phyloP scores from a whole-genome alignment of 2,888 invertebrate species.

The Amblyteles armatorius region DNA sequence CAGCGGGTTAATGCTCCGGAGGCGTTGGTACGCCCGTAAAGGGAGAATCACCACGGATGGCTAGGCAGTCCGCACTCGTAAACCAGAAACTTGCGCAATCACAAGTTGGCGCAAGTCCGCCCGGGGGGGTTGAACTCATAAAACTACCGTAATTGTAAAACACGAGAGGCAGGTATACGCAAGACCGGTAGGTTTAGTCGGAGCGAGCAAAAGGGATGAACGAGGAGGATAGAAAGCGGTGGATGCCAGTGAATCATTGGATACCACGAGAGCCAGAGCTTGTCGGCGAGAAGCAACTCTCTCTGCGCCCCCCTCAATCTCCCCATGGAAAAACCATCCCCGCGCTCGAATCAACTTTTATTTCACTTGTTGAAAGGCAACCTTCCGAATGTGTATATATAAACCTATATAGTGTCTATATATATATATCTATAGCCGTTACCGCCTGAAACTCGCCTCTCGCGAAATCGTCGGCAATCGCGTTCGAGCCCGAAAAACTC shows the following conservation, averaged over 20 bases:
- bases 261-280: conserved; percentile 29
- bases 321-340: conserved; percentile 44
- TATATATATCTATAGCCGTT: not conserved
- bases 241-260: conserved; percentile 6
- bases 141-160: conserved; percentile 83
- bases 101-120: conserved; percentile 81
- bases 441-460: not conserved
- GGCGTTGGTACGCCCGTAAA: conserved; percentile 70
- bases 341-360: conserved; percentile 72
- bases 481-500: conserved; percentile 30
- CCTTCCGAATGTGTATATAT: conserved; percentile 41
- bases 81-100: conserved; percentile 83
- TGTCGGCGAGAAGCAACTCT: conserved; percentile 22
- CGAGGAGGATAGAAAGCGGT: conserved; percentile 9
- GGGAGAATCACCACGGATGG: conserved; percentile 77
- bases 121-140: conserved; percentile 80
- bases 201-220: conserved; percentile 55
- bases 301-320: not conserved
- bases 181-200: conserved; percentile 48
- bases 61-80: conserved; percentile 78
- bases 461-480: conserved; percentile 45
- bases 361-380: conserved; percentile 78
- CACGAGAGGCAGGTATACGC: conserved; percentile 73
- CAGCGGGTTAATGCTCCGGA: conserved; percentile 56
- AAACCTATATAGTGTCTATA: not conserved